These are phyloP conservation scores for Elaphurus davidianus DNA, from an alignment of 2,113 vertebrate species.

Conservation along the genomic window DNA sequence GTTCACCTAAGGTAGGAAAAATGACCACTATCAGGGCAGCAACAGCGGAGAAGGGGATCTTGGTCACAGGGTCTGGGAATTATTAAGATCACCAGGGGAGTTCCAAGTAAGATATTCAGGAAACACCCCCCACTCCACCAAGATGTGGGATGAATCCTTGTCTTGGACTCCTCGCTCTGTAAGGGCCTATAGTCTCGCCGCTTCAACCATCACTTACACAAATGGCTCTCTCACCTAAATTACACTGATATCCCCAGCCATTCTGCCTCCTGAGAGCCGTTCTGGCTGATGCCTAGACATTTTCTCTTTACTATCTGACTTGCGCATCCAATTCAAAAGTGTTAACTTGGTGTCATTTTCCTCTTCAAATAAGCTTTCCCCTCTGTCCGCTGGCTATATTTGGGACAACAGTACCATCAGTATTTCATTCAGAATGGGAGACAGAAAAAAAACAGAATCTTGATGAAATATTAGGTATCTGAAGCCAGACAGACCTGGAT, in stretches of 20 bases:
- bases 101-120: not conserved
- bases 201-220: not conserved
- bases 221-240: not conserved
- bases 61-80: not conserved
- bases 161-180: not conserved
- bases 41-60: not conserved
- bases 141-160: not conserved
- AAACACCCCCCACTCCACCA: not conserved
- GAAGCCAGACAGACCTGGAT: not conserved
- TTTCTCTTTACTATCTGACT: constrained; percentile 8
- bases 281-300: not conserved
- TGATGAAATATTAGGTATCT: not conserved
- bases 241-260: not conserved
- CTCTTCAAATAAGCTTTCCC: constrained; percentile 5
- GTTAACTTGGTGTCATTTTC: constrained; percentile 37
- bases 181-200: not conserved
- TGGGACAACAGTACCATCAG: not conserved
- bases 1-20: not conserved
- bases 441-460: not conserved
- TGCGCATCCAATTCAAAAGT: not conserved
- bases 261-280: not conserved
- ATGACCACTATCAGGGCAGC: not conserved
- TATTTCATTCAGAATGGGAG: constrained; percentile 48
- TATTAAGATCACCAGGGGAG: too few relatives aligned
- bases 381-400: constrained; percentile 7